Evolutionary conservation across 2,113 vertebrate genomes (phyloP).

Genomic region (Oncorhynchus kisutch): DNA sequence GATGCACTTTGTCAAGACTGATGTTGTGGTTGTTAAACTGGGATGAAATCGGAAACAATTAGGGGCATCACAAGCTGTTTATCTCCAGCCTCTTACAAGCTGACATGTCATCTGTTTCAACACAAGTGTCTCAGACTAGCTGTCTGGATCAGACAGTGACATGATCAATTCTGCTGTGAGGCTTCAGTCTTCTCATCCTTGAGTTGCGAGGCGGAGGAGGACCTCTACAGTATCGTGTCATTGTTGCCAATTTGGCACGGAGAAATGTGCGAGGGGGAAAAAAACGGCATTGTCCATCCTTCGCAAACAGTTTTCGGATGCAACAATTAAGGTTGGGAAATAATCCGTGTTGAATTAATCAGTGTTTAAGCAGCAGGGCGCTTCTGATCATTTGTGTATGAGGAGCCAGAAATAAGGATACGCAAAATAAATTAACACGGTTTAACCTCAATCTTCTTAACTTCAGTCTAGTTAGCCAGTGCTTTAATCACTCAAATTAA

Average conservation of each 20-base stretch:
- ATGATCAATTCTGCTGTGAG: conserved; percentile 4
- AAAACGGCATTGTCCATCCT: conserved; percentile 39
- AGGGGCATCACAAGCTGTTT: conserved; percentile 83
- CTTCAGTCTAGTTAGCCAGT: conserved; percentile 58
- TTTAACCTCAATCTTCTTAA: conserved; percentile 72
- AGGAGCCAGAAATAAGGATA: conserved; percentile 53
- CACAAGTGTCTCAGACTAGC: conserved; percentile 15
- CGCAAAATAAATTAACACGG: conserved; percentile 65
- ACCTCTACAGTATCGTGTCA: conserved; percentile 24
- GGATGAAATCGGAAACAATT: conserved; percentile 84
- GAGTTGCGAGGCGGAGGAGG: background rate
- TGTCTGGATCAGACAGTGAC: conserved; percentile 15
- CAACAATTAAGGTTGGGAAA: conserved; percentile 56
- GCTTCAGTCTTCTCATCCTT: conserved; percentile 7
- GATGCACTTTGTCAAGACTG: conserved; percentile 77
- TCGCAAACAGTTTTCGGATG: conserved; percentile 35
- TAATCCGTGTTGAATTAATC: conserved; percentile 44
- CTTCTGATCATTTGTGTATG: conserved; percentile 62
- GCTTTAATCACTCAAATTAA: conserved; percentile 73
- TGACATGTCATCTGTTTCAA: conserved; percentile 64
- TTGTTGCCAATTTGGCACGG: conserved; percentile 23
- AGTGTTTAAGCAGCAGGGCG: conserved; percentile 40
- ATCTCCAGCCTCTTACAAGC: conserved; percentile 75
- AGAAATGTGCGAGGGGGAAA: conserved; percentile 16
- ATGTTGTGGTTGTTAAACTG: conserved; percentile 78